phyloP scores from a whole-genome alignment of 2,888 invertebrate species.

The Mamestra brassicae region DNA sequence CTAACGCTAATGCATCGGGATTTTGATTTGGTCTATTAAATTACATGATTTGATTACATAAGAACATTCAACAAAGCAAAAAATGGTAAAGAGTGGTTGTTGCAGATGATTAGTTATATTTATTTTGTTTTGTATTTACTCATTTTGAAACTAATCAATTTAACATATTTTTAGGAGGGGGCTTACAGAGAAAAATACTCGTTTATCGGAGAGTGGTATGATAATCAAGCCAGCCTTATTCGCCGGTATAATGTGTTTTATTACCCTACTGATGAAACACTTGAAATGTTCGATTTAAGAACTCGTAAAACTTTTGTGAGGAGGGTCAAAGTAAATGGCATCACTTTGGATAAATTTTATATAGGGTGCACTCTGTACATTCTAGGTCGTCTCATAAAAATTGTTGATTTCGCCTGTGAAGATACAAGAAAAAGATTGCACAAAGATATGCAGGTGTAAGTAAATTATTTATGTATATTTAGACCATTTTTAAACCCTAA shows the following conservation, averaged over 20 bases:
- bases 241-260: slow-evolving; percentile 95
- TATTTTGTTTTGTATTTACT: neutral
- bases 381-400: slow-evolving; percentile 94
- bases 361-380: slow-evolving; percentile 94
- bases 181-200: slow-evolving; percentile 90
- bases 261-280: slow-evolving; percentile 94
- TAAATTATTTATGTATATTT: slow-evolving; percentile 35
- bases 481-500: neutral
- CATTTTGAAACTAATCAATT: neutral
- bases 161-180: slow-evolving; percentile 79
- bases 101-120: neutral
- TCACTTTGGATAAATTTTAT: slow-evolving; percentile 93
- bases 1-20: neutral
- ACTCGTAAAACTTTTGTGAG: slow-evolving; percentile 92
- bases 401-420: slow-evolving; percentile 94
- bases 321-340: slow-evolving; percentile 92
- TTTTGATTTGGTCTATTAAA: neutral
- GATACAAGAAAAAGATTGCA: slow-evolving; percentile 92
- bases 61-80: neutral
- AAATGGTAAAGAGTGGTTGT: slow-evolving; percentile 33
- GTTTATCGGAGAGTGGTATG: slow-evolving; percentile 97
- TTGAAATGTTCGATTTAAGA: slow-evolving; percentile 95
- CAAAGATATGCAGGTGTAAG: slow-evolving; percentile 92
- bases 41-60: neutral
- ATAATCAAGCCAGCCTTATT: slow-evolving; percentile 93